Percentiles rank a stretch among this genome's conserved stretches.
Conservation (phyloP, 2,888 invertebrate genomes). For the Schizaphis graminum region DNA sequence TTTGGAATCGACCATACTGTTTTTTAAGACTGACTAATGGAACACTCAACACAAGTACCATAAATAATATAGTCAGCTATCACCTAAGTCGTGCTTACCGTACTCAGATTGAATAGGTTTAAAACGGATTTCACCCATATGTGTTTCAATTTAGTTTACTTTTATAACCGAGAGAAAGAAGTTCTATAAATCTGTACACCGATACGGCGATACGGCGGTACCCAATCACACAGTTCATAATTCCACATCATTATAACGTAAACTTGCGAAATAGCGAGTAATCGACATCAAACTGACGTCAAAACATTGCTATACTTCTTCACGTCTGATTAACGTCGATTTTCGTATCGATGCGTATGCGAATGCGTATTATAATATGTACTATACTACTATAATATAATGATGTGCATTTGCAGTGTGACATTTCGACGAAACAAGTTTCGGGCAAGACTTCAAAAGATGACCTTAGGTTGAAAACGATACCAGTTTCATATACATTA, state of each 20-base stretch:
- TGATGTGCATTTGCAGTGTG: neutral
- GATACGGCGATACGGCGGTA: too few relatives aligned
- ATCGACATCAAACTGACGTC: too few relatives aligned
- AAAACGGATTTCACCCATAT: neutral
- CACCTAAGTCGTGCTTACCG: neutral
- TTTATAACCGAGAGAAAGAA: neutral
- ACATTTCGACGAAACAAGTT: neutral
- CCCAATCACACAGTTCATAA: too few relatives aligned
- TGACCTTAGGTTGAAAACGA: neutral
- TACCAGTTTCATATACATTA: neutral
- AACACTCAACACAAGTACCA: neutral
- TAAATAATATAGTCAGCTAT: neutral
- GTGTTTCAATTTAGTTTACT: neutral
- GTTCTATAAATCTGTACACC: too few relatives aligned
- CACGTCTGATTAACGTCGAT: too few relatives aligned
- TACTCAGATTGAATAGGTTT: neutral
- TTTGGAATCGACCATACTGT: neutral
- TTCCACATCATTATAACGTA: too few relatives aligned
- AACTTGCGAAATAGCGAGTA: too few relatives aligned
- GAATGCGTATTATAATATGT: neutral
- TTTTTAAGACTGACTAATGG: neutral
- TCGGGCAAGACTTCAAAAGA: neutral
- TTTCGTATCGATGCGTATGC: neutral
- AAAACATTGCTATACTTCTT: too few relatives aligned
- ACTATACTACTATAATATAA: neutral